Conservation (phyloP, 2,888 invertebrate genomes). For the Nomada lathburiana region DNA sequence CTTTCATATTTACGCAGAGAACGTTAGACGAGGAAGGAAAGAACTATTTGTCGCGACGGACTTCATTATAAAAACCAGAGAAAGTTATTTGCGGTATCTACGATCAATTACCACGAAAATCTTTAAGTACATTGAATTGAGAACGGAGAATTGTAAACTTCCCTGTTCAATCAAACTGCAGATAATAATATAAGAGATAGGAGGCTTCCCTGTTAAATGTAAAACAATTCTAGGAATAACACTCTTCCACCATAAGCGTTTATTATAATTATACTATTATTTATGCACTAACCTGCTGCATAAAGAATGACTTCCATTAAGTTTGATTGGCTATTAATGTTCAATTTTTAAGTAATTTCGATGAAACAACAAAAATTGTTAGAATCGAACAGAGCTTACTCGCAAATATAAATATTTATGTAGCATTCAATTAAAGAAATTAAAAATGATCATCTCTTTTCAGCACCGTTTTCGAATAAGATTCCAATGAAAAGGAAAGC, state of each 20-base stretch:
- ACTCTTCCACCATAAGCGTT: background rate
- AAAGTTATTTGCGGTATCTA: slow-evolving; percentile 63
- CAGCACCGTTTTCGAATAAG: too few relatives aligned
- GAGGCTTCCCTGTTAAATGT: background rate
- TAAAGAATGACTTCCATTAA: too few relatives aligned
- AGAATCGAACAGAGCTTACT: background rate
- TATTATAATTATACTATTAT: background rate
- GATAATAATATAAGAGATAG: background rate
- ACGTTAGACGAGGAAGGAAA: background rate
- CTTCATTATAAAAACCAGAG: slow-evolving; percentile 35
- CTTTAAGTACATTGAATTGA: slow-evolving; percentile 16
- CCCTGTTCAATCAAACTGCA: slow-evolving; percentile 4
- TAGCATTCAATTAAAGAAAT: too few relatives aligned
- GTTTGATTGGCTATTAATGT: too few relatives aligned
- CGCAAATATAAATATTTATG: too few relatives aligned
- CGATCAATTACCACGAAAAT: slow-evolving; percentile 61
- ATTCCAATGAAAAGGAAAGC: too few relatives aligned
- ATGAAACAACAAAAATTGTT: too few relatives aligned
- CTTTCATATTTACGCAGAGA: too few relatives aligned
- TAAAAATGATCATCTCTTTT: too few relatives aligned
- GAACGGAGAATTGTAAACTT: slow-evolving; percentile 33
- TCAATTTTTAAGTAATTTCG: too few relatives aligned
- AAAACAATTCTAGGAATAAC: background rate
- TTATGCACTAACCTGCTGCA: background rate
- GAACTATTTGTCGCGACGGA: slow-evolving; percentile 15